Evolutionary conservation across 2,113 vertebrate genomes (phyloP).

Genomic region (Hemiprocne comata): DNA sequence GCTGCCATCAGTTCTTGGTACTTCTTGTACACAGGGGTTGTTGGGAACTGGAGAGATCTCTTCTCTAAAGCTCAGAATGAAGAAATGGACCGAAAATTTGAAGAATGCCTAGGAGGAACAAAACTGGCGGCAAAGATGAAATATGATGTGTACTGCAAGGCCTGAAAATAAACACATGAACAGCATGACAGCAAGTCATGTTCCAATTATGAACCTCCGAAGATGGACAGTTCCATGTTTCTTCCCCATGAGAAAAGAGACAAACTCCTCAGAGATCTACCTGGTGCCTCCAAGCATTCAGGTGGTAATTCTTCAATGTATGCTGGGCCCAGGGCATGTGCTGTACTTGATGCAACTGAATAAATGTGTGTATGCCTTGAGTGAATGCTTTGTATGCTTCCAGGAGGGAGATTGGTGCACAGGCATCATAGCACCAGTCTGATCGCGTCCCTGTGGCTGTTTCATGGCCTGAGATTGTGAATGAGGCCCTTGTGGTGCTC

Average conservation of each 20-base stretch:
- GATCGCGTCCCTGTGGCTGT: neutral
- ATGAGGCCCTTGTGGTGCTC: neutral
- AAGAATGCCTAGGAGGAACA: slow-evolving; percentile 75
- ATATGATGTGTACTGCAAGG: slow-evolving; percentile 79
- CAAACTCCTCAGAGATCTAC: neutral
- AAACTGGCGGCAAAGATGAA: slow-evolving; percentile 76
- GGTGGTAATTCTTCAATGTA: neutral
- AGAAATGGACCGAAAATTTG: slow-evolving; percentile 82
- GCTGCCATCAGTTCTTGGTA: neutral
- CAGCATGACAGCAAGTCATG: neutral
- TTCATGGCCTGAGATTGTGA: neutral
- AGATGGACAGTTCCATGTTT: neutral
- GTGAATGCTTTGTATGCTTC: neutral
- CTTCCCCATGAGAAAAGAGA: neutral
- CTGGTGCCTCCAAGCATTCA: neutral
- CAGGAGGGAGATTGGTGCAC: fast-evolving
- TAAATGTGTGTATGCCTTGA: neutral
- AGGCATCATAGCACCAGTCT: neutral
- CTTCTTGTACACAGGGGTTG: slow-evolving; percentile 69
- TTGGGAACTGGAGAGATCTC: slow-evolving; percentile 84
- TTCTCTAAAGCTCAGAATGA: slow-evolving; percentile 81
- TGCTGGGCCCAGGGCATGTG: neutral
- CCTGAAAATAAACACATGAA: slow-evolving; percentile 11
- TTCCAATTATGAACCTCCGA: neutral
- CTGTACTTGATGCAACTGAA: neutral